Conservation (phyloP, 1,140 invertebrate species). For the Drosophila arizonae region DNA sequence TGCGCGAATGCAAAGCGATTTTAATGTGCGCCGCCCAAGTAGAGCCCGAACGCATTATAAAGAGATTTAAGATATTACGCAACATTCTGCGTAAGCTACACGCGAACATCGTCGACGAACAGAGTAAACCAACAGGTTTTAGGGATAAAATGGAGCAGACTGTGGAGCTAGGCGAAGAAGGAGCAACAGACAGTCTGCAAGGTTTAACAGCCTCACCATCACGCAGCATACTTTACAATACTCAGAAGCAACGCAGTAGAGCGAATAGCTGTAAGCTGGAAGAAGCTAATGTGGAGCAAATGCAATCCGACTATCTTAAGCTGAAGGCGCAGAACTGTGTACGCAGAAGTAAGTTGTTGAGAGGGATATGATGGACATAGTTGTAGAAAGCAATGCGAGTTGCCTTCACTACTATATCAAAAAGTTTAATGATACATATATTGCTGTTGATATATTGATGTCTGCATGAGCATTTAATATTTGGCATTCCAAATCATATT, state of each 20-base stretch:
- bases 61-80: constrained; percentile 77
- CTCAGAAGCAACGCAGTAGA: constrained; percentile 28
- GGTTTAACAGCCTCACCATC: constrained; percentile 21
- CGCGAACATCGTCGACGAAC: constrained; percentile 19
- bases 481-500: too few relatives aligned
- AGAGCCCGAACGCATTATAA: constrained; percentile 63
- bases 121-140: constrained; percentile 6
- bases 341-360: constrained; percentile 62
- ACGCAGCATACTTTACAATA: constrained; percentile 68
- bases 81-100: constrained; percentile 64
- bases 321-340: constrained; percentile 32
- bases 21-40: constrained; percentile 72
- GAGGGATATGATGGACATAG: too few relatives aligned
- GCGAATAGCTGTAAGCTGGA: not conserved
- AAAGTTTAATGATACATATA: too few relatives aligned
- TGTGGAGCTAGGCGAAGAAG: not conserved
- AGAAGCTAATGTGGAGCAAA: not conserved
- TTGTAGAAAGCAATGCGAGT: too few relatives aligned
- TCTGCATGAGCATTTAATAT: too few relatives aligned
- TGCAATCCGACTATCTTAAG: not conserved
- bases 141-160: not conserved
- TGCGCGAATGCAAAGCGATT: constrained; percentile 75
- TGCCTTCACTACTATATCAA: too few relatives aligned
- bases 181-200: not conserved
- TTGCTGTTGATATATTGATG: too few relatives aligned